Conservation (phyloP, 2,888 invertebrate species). For the Tortricodes alternella region DNA sequence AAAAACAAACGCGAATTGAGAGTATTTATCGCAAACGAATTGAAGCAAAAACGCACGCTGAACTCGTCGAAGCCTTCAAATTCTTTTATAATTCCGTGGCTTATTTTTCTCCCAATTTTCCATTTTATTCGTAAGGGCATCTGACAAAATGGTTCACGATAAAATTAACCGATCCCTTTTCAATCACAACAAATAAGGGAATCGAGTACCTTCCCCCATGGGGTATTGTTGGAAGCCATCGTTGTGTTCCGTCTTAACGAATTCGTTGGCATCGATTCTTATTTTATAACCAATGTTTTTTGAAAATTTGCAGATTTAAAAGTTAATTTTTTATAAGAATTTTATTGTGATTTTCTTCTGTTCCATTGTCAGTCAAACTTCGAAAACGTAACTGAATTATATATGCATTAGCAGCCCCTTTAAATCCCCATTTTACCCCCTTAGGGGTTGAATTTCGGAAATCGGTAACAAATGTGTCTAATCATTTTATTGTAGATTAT, state of each 20-base stretch:
- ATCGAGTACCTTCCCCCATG: conserved; percentile 5
- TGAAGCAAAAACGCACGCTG: too few species aligned
- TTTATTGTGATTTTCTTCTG: too few species aligned
- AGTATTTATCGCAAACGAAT: too few species aligned
- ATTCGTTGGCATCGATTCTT: conserved; percentile 8
- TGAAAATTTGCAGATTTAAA: background rate
- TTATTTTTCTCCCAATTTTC: conserved; percentile 24
- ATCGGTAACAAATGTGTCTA: too few species aligned
- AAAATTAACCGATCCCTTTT: conserved; percentile 29
- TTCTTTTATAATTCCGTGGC: conserved; percentile 10
- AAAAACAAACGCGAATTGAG: too few species aligned
- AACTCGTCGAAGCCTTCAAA: too few species aligned
- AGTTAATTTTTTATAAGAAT: background rate
- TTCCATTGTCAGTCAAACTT: too few species aligned
- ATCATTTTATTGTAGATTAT: too few species aligned
- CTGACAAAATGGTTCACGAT: conserved; percentile 30
- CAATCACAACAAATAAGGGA: conserved; percentile 30
- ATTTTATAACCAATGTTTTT: background rate
- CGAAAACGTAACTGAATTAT: too few species aligned
- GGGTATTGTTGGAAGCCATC: conserved; percentile 14
- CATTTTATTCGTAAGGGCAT: conserved; percentile 23
- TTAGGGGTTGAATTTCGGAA: too few species aligned
- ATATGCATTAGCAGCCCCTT: too few species aligned
- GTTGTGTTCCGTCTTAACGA: conserved; percentile 2
- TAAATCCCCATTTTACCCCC: too few species aligned